Base-by-base conservation (phyloP, 2,797 vertebrate genomes). In the Leontopithecus rosalia region DNA sequence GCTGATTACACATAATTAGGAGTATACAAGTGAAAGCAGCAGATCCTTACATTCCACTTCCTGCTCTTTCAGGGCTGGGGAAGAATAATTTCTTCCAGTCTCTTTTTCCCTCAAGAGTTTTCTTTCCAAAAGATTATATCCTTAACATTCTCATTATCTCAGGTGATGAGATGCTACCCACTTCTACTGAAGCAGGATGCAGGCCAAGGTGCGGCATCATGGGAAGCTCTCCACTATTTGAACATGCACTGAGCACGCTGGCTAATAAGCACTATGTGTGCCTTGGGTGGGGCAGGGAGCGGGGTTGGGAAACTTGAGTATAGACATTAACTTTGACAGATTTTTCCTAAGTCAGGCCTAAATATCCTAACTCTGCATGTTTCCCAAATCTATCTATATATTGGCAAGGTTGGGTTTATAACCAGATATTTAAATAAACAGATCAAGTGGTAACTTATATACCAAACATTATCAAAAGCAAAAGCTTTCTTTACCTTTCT, bases 401-500 rank as follows among this genome's bases (percentile, higher is more conserved):
- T 6, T 10, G 6, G 36, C 48, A 46, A 52, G 33, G 26, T 4
- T 48, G 48, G 2, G 2, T 67, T 48, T 19, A 70, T 20, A 81
- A 82, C 30, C 50, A 89, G 61, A 58, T 88, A 79, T 64, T 58
- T 83, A 93, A 57, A 82, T 5, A 52, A 55, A 75, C 2, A 36
- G 26, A 64, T 4, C 14, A 24, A 77, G 9, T 12, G 26, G 24
- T 17, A 73, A 76, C 17, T 57, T 4, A 8, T 41, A 46, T 89
- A 89, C 24, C 61, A 36, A 73, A 76, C 81, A 72, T 41, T 50
- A 64, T 41, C 20, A 80, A 87, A 90, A 96, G 55, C 57, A 82
- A 88, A 86, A 55, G 39, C 1, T 58, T 83, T 67, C 57, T 97
- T 98, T 96, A 99, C 99, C 99, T 97, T 99, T 99, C 96, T 99